These are phyloP conservation scores for Mythimna loreyi DNA, from an alignment of 2,888 invertebrate species.

Conservation along the genomic window DNA sequence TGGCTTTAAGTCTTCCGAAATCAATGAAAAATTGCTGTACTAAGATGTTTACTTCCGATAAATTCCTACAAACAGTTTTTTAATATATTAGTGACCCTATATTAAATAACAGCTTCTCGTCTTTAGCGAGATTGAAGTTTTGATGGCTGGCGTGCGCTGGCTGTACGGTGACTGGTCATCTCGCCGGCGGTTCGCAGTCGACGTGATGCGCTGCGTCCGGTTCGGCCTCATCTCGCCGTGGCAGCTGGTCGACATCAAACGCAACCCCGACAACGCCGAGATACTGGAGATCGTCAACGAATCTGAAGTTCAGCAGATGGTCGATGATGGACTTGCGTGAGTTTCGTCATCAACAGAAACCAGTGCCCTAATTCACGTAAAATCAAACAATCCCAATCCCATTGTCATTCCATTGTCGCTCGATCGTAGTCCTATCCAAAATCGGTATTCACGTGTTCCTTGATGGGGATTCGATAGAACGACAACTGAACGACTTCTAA, in stretches of 20 bases:
- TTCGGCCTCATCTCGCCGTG: conserved; percentile 95
- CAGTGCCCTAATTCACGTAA: background rate
- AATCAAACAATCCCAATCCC: no score
- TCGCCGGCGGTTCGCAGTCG: conserved; percentile 90
- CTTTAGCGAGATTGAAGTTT: conserved; percentile 92
- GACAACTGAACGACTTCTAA: no score
- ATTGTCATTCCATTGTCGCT: no score
- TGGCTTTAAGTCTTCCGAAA: no score
- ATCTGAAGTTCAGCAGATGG: conserved; percentile 93
- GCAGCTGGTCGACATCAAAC: conserved; percentile 94
- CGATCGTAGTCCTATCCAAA: no score
- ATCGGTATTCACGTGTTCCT: no score
- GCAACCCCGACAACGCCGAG: conserved; percentile 94
- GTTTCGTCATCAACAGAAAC: conserved; percentile 65
- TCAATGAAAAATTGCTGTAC: no score
- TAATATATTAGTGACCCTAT: no score
- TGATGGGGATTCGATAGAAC: no score
- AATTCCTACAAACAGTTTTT: no score
- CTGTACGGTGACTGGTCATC: conserved; percentile 93
- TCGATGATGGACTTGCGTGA: conserved; percentile 95
- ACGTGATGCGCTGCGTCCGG: conserved; percentile 93
- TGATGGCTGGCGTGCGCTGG: conserved; percentile 96
- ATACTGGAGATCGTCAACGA: conserved; percentile 93
- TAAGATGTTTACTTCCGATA: no score
- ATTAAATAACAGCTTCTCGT: background rate